These are phyloP conservation scores for Drosophila meridionalis DNA, from an alignment of 2,888 invertebrate genomes.

Conservation along the genomic window DNA sequence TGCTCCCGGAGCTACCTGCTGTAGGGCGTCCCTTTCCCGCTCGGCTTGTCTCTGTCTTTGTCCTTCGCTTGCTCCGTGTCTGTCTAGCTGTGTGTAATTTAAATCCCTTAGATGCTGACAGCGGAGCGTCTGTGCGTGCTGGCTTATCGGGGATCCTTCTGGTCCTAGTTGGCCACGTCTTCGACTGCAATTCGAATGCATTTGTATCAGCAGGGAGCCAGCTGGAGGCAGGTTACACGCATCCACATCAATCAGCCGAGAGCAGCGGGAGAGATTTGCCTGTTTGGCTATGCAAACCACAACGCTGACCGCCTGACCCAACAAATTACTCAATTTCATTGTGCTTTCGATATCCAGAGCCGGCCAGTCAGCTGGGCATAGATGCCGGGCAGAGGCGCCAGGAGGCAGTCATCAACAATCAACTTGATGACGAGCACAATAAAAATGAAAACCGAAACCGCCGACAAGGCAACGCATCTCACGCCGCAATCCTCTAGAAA, in stretches of 20 bases:
- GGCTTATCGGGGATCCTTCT: slow-evolving; percentile 61
- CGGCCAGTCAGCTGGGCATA: slow-evolving; percentile 33
- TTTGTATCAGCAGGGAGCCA: slow-evolving; percentile 52
- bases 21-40: not conserved
- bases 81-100: slow-evolving; percentile 63
- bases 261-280: slow-evolving; percentile 56
- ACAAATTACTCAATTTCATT: slow-evolving; percentile 80
- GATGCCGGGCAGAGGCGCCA: slow-evolving; percentile 40
- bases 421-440: slow-evolving; percentile 80
- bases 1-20: slow-evolving; percentile 39
- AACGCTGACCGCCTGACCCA: slow-evolving; percentile 78
- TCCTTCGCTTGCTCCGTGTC: slow-evolving; percentile 13
- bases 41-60: slow-evolving; percentile 1
- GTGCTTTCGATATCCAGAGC: slow-evolving; percentile 63
- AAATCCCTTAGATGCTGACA: slow-evolving; percentile 75
- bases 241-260: slow-evolving; percentile 70
- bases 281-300: slow-evolving; percentile 79
- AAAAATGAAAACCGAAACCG: slow-evolving; percentile 78
- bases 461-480: slow-evolving; percentile 11
- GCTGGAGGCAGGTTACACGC: slow-evolving; percentile 59
- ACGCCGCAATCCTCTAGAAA: slow-evolving; percentile 35
- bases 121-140: slow-evolving; percentile 75
- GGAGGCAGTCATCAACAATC: slow-evolving; percentile 79
- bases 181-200: slow-evolving; percentile 73
- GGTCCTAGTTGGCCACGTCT: slow-evolving; percentile 60